Evolutionary conservation across 2,797 vertebrate species (phyloP).

Genomic region (Remorina albescens): DNA sequence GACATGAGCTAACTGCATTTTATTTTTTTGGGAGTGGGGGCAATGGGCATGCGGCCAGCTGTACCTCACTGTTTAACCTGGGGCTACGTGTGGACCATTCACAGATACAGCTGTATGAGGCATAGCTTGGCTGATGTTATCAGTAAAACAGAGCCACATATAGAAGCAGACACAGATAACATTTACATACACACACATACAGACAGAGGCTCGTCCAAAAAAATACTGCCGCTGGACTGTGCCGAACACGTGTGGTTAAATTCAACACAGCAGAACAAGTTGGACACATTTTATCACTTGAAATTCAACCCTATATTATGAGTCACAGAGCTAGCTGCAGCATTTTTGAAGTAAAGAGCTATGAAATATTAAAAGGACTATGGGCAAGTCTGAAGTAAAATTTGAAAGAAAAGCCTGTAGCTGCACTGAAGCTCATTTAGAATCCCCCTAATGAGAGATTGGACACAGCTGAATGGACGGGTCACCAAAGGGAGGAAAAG

Average conservation of each 20-base stretch:
- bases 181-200: neutral
- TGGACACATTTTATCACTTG: neutral
- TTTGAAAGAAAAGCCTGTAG: conserved; percentile 8
- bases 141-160: conserved; percentile 22
- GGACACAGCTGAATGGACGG: conserved; percentile 68
- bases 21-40: neutral
- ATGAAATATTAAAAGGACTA: neutral
- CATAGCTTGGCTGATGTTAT: conserved; percentile 55
- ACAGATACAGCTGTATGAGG: conserved; percentile 13
- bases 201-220: conserved; percentile 12
- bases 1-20: conserved; percentile 19
- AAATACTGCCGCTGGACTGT: conserved; percentile 18
- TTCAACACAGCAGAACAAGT: conserved; percentile 24
- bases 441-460: conserved; percentile 68
- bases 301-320: conserved; percentile 9
- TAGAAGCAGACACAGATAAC: conserved; percentile 35
- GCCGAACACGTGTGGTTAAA: conserved; percentile 51
- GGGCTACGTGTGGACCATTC: conserved; percentile 24
- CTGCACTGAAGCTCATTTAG: conserved; percentile 40
- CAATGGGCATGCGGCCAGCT: conserved; percentile 37
- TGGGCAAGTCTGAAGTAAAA: neutral
- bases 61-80: conserved; percentile 28
- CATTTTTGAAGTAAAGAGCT: neutral
- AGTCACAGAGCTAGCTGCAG: neutral
- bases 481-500: conserved; percentile 56